A percentile compares a stretch with the other conserved stretches of the same genome.
These are phyloP conservation scores for Capromys pilorides DNA, from an alignment of 2,797 vertebrate species.

Conservation along the genomic window DNA sequence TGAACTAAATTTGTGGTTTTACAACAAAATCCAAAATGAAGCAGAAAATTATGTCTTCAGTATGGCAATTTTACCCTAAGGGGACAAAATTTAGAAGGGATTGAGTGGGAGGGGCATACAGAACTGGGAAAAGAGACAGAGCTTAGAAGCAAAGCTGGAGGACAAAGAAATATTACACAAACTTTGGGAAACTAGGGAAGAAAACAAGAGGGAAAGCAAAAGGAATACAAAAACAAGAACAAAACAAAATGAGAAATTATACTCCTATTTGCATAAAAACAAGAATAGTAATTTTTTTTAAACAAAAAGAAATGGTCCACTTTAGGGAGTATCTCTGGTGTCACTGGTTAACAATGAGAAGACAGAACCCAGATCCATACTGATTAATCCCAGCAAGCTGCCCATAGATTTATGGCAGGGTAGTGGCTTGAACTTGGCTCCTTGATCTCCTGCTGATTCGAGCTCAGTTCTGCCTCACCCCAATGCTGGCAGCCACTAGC, in stretches of 20 bases:
- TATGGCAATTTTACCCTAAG: not conserved
- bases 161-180: not conserved
- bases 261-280: not conserved
- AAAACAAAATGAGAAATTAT: not conserved
- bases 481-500: not conserved
- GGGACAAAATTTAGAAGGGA: not conserved
- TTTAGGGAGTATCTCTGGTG: not conserved
- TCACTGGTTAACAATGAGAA: not conserved
- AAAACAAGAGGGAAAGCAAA: not conserved
- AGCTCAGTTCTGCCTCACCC: not conserved
- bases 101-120: not conserved
- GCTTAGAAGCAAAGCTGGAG: not conserved
- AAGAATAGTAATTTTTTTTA: not conserved
- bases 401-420: not conserved
- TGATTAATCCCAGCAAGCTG: not conserved
- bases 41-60: not conserved
- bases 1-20: not conserved
- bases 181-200: not conserved
- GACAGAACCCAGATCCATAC: not conserved
- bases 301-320: not conserved
- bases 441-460: not conserved
- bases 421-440: not conserved
- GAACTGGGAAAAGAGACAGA: not conserved
- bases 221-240: not conserved
- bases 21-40: not conserved